Evolutionary conservation across 2,113 vertebrate genomes (phyloP).

Genomic region (Orientallactaga bullata): DNA sequence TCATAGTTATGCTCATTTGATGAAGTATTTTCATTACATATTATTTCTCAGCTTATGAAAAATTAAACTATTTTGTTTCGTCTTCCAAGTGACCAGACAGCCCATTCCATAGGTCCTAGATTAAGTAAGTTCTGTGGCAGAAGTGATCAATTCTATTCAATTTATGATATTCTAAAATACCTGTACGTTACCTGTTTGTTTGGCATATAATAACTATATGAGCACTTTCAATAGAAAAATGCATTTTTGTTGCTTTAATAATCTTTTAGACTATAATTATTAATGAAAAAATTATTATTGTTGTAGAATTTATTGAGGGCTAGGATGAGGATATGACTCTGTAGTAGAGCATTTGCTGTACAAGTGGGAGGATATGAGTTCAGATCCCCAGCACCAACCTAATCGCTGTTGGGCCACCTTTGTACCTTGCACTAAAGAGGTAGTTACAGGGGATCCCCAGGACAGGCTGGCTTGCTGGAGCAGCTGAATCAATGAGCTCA

Average conservation of each 20-base stretch:
- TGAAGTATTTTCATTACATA: constrained; percentile 15
- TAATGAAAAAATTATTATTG: background rate
- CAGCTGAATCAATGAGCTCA: too few relatives aligned
- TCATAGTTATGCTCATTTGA: constrained; percentile 3
- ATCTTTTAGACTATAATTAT: background rate
- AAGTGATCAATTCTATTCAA: background rate
- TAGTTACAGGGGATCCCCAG: too few relatives aligned
- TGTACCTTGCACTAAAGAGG: too few relatives aligned
- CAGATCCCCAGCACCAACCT: too few relatives aligned
- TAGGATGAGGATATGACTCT: too few relatives aligned
- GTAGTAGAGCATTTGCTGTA: too few relatives aligned
- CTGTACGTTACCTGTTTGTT: background rate
- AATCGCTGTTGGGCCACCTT: too few relatives aligned
- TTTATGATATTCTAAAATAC: background rate
- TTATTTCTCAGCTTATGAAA: background rate
- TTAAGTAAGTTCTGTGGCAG: background rate
- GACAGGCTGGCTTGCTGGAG: too few relatives aligned
- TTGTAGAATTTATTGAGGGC: constrained; percentile 27
- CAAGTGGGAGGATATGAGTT: too few relatives aligned
- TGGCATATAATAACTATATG: too few relatives aligned
- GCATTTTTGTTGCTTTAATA: background rate
- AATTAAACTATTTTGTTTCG: background rate
- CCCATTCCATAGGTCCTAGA: background rate
- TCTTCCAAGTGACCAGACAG: background rate
- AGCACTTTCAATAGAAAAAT: background rate